Evolutionary conservation across 2,797 vertebrate species (phyloP).

Genomic region (Sparidentex hasta): DNA sequence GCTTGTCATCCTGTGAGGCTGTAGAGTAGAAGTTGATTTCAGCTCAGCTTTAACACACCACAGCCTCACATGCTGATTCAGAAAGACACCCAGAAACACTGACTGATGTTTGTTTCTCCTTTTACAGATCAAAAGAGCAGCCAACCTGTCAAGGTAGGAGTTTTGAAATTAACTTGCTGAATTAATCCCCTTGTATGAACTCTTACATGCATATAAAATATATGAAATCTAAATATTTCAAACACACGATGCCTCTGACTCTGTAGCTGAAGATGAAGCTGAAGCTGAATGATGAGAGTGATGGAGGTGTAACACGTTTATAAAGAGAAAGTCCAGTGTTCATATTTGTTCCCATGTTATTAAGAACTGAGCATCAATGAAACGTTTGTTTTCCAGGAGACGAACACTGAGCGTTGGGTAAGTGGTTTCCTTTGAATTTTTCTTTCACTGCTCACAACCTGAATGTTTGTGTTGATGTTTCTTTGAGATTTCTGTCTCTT

Average conservation of each 20-base stretch:
- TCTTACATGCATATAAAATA: not conserved
- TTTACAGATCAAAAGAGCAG: conserved; percentile 1
- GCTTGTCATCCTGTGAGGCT: no score
- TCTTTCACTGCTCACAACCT: not conserved
- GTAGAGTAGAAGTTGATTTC: no score
- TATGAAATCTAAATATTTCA: not conserved
- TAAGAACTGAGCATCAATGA: not conserved
- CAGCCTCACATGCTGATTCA: no score
- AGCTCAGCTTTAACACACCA: no score
- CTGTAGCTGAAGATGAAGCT: not conserved
- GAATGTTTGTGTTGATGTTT: not conserved
- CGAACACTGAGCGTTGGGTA: not conserved
- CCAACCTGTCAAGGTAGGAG: not conserved
- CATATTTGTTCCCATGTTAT: not conserved
- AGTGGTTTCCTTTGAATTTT: not conserved
- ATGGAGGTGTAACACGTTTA: not conserved
- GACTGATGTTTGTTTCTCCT: conserved; percentile 2
- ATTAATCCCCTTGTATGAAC: not conserved
- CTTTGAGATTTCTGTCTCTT: not conserved
- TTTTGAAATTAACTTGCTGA: not conserved
- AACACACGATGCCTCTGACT: not conserved
- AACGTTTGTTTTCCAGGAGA: conserved; percentile 13
- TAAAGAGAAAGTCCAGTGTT: not conserved
- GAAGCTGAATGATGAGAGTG: not conserved
- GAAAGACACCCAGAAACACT: not conserved